phyloP scores from a whole-genome alignment of 2,113 vertebrate genomes.

The Dascyllus trimaculatus region DNA sequence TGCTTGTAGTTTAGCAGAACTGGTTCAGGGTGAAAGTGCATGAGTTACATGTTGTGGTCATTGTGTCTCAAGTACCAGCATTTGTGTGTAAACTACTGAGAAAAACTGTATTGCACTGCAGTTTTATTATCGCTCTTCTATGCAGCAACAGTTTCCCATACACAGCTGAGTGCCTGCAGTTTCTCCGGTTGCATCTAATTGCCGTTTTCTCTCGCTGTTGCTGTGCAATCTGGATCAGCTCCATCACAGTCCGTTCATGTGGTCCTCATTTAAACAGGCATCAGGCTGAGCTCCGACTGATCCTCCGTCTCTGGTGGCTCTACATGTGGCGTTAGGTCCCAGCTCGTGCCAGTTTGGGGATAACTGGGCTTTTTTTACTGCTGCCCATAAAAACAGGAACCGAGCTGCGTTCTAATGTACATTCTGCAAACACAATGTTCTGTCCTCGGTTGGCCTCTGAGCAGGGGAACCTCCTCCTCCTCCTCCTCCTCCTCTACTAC shows the following conservation, averaged over 20 bases:
- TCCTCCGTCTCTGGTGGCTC: constrained; percentile 44
- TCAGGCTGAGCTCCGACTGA: constrained; percentile 29
- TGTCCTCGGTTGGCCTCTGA: constrained; percentile 64
- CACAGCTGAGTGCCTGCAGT: not conserved
- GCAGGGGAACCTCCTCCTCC: constrained; percentile 35
- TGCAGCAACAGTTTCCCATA: constrained; percentile 22
- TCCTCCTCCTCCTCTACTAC: not conserved
- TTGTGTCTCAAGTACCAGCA: no score
- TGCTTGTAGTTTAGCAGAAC: no score
- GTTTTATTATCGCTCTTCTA: constrained; percentile 8
- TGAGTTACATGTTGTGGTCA: no score
- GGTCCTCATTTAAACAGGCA: constrained; percentile 63
- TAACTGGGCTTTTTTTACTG: constrained; percentile 59
- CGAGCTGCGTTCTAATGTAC: constrained; percentile 28
- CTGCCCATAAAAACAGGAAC: constrained; percentile 61
- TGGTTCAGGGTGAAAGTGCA: no score
- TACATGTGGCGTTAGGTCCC: constrained; percentile 64
- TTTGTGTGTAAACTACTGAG: no score
- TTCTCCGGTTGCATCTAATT: constrained; percentile 38
- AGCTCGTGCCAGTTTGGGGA: constrained; percentile 65
- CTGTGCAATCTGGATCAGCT: constrained; percentile 51
- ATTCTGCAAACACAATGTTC: constrained; percentile 1
- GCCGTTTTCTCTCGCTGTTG: constrained; percentile 54
- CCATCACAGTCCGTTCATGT: constrained; percentile 44
- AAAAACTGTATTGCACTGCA: no score